Base-by-base conservation (phyloP, 2,113 vertebrate genomes). In the Erpornis zantholeuca region DNA sequence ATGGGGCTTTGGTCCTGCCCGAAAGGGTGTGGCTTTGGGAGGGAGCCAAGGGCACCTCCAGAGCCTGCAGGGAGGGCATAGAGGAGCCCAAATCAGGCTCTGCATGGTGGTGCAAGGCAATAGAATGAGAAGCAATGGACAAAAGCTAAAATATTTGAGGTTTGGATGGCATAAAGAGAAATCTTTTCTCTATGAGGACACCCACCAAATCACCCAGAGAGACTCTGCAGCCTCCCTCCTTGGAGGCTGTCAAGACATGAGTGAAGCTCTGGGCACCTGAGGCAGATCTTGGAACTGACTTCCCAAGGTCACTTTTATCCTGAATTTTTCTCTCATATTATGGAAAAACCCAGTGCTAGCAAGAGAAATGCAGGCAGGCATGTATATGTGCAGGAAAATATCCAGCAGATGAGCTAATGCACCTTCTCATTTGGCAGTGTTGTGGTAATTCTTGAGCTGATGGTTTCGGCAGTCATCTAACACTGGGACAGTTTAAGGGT, bases 51-150 rank as follows among this genome's bases (percentile, higher is more conserved):
- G n/a, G 27, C 29, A 64, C 23, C 11, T 14, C 38, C 53, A 64
- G 52, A 59, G 42, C 47, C 33, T 25, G 9, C 1, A 2, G 17
- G 25, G 17, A 76, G 6, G 28, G n/a, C 65, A 73, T 0, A 49
- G n/a, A 57, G 59, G 27, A 93, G 36, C 31, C 2, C 8, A 49
- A 53, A 24, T 15, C 4, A 7, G 20, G n/a, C 31, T 87, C 54
- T 69, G 40, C 16, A 13, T 2, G 2, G 16, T 0, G 0, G 6
- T 36, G 38, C 35, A 66, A 44, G 50, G 27, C 54, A 61, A 36
- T 27, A 78, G 25, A 20, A n/a, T 4, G 24, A 75, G 16, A 65
- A 9, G 22, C 24, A 73, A 40, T 12, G 25, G 36, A 29, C 5
- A 53, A 33, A n/a, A 66, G 11, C 12, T 50, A 23, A 65, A 53